These are phyloP conservation scores for Drosophila carrolli DNA, from an alignment of 1,140 invertebrate species.

Conservation along the genomic window DNA sequence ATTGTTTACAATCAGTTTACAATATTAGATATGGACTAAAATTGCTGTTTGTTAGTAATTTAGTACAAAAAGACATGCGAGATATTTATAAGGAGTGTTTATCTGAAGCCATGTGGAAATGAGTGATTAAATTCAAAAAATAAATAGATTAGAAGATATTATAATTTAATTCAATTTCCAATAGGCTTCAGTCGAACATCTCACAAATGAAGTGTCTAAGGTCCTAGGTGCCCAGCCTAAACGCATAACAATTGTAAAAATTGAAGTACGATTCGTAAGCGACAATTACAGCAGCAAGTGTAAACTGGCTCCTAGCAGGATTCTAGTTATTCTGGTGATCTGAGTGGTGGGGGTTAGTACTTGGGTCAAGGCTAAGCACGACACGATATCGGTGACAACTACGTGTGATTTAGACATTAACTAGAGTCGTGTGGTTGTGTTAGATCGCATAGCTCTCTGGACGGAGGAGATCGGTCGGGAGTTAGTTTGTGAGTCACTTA, in stretches of 20 bases:
- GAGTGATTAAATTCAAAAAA: background rate
- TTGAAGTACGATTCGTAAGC: slow-evolving; percentile 32
- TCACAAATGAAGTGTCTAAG: slow-evolving; percentile 10
- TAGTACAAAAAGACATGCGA: slow-evolving; percentile 70
- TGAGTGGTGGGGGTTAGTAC: slow-evolving; percentile 12
- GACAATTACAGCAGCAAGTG: slow-evolving; percentile 48
- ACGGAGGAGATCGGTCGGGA: slow-evolving; percentile 29
- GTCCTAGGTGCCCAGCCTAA: slow-evolving; percentile 44
- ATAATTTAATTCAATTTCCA: background rate
- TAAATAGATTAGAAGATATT: too few relatives aligned
- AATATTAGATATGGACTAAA: slow-evolving; percentile 51
- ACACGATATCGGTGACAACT: slow-evolving; percentile 52
- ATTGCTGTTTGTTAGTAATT: slow-evolving; percentile 52
- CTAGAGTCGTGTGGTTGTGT: slow-evolving; percentile 26
- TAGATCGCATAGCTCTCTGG: slow-evolving; percentile 21
- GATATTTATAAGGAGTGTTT: slow-evolving; percentile 19
- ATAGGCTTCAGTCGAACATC: slow-evolving; percentile 10
- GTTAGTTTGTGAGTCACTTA: slow-evolving; percentile 30
- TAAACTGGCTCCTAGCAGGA: slow-evolving; percentile 16
- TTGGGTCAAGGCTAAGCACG: slow-evolving; percentile 10
- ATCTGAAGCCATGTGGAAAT: slow-evolving; percentile 9
- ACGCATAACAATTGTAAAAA: slow-evolving; percentile 19
- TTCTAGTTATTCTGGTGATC: slow-evolving; percentile 15
- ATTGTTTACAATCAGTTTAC: slow-evolving; percentile 36
- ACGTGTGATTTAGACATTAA: slow-evolving; percentile 45